phyloP scores from a whole-genome alignment of 2,113 vertebrate species.

The Taxidea taxus region DNA sequence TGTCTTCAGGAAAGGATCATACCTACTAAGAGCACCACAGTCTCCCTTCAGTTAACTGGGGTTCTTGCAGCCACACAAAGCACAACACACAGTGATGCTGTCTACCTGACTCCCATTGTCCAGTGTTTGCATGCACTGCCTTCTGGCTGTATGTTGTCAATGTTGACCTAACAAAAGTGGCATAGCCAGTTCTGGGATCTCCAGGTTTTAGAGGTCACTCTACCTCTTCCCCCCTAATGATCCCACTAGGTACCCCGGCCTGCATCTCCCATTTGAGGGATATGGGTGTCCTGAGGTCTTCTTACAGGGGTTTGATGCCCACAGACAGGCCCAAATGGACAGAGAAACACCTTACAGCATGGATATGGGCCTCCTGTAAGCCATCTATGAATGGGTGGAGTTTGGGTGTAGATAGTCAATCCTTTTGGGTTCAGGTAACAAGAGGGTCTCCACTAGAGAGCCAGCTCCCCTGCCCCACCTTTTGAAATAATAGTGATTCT shows the following conservation, averaged over 20 bases:
- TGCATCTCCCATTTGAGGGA: not conserved
- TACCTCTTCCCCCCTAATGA: not conserved
- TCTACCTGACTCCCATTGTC: not conserved
- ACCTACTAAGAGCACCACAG: not conserved
- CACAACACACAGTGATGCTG: accelerated
- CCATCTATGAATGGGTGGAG: accelerated
- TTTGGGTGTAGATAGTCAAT: not conserved
- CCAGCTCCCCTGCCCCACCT: not conserved
- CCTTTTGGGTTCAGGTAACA: not conserved
- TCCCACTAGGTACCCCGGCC: not conserved
- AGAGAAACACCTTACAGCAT: not conserved
- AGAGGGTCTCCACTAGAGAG: not conserved
- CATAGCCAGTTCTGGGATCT: not conserved
- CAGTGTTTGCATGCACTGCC: not conserved
- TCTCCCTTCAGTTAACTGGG: not conserved
- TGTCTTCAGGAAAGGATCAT: not conserved
- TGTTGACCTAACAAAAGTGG: not conserved
- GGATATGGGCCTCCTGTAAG: not conserved
- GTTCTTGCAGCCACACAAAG: not conserved
- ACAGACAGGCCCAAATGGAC: not conserved
- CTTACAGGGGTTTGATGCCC: not conserved
- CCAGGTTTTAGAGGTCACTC: not conserved
- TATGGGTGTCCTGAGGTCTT: not conserved
- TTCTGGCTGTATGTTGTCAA: not conserved
- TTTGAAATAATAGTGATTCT: not conserved